Evolutionary conservation across 1,140 invertebrate genomes (phyloP), one percentile per base, ranked within the genome.

Genomic region (Drosophila guanche): DNA sequence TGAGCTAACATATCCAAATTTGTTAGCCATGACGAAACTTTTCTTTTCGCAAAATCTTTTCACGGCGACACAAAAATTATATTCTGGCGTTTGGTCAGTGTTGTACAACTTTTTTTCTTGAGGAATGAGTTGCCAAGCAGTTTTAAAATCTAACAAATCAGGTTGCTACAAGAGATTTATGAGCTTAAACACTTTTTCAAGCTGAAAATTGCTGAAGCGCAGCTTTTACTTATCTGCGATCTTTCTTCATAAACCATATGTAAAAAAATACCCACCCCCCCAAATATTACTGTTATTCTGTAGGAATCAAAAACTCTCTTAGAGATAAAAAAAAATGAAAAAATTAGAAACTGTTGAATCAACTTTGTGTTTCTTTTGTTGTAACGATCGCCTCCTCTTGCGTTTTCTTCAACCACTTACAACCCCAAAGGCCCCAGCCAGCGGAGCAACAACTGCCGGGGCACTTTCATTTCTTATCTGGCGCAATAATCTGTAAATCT

Each of bases 401-500:
- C 51, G 25, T 47, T 69, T 69, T 69, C 51, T 69, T 69, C 68
- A 37, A 10, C 29, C 29, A 33, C 29, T 33, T 8, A 33, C 29
- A 33, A 37, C 33, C 33, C 33, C 25, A 27, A 6, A 27, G 25
- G 25, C 65, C 42, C 65, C 66, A 69, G 41, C 51, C 50, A 69
- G 62, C 62, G 66, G 63, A 68, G 66, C 66, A 68, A 62, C 62
- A 80, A 72, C 72, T 80, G 61, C 79, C 71, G 63, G 77, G 80
- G 78, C 81, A 88, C 81, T 86, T 86, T 86, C 81, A 88, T 86
- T 86, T 88, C 77, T 81, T 86, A 86, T 85, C 81, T 75, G 61
- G 55, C 76, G 51, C 66, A 76, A 62, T 65, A 70, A 74, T 83
- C 79, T 68, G 29, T 52, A 80, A 75, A 85, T 86, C 73, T 86